Conservation (phyloP, 2,797 vertebrate genomes). For the Psittacula derbiana region DNA sequence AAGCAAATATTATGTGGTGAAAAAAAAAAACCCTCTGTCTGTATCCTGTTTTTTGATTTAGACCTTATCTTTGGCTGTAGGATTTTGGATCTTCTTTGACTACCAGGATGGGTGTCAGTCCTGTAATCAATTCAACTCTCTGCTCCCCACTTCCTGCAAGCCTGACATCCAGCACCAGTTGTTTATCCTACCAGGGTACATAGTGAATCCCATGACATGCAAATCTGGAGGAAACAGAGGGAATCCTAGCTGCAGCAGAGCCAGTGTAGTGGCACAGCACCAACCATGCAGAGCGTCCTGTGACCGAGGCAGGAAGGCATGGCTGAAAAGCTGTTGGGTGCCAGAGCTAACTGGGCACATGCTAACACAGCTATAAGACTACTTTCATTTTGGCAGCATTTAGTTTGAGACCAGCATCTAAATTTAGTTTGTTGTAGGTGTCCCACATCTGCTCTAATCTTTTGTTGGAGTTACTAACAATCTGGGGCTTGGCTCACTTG, state of each 20-base stretch:
- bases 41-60: neutral
- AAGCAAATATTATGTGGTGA: neutral
- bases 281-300: neutral
- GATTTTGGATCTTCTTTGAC: neutral
- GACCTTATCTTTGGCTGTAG: neutral
- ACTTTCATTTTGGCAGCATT: neutral
- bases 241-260: neutral
- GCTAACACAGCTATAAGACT: neutral
- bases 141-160: neutral
- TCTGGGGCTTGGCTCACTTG: neutral
- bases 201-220: neutral
- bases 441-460: neutral
- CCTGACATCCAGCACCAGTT: neutral
- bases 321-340: neutral
- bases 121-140: neutral
- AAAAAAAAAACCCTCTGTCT: neutral
- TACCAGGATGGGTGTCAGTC: neutral
- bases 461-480: neutral
- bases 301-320: accelerated
- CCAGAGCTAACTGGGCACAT: neutral
- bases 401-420: neutral
- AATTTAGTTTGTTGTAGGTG: neutral
- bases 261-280: neutral
- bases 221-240: neutral
- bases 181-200: neutral